Evolutionary conservation across 2,888 invertebrate genomes (phyloP).

Genomic region (Pogonocherus hispidulus): DNA sequence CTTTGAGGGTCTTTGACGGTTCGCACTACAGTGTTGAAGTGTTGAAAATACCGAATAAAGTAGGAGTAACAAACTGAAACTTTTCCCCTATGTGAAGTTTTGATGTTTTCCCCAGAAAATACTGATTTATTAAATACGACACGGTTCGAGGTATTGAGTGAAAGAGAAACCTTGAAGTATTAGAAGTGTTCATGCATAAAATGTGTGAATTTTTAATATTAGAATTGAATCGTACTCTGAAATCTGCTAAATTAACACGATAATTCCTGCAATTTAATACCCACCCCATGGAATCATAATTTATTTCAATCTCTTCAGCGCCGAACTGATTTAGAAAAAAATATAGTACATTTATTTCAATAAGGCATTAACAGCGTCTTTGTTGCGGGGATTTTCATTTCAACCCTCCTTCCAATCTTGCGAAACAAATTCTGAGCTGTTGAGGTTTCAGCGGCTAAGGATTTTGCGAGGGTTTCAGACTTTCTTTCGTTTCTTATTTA

Average conservation of each 20-base stretch:
- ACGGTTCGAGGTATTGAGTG: no score
- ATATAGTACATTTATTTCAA: constrained; percentile 17
- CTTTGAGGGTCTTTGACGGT: no score
- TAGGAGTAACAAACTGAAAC: no score
- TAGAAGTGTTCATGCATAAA: no score
- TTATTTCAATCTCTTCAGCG: background rate
- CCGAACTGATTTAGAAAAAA: background rate
- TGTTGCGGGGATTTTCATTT: constrained; percentile 17
- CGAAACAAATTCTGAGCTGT: constrained; percentile 11
- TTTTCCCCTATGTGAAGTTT: no score
- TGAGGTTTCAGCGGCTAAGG: constrained; percentile 9
- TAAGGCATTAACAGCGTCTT: constrained; percentile 16
- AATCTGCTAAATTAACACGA: background rate
- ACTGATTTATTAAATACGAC: no score
- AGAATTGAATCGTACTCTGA: no score
- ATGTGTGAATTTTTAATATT: no score
- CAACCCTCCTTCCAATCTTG: constrained; percentile 11
- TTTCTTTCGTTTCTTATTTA: constrained; percentile 8
- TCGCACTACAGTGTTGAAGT: no score
- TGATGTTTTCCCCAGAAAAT: no score
- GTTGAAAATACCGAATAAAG: no score
- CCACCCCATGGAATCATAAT: background rate
- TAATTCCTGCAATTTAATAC: background rate
- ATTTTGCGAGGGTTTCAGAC: background rate
- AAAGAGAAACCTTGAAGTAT: no score